A percentile compares a stretch with the other conserved stretches of the same genome.
phyloP scores from a whole-genome alignment of 1,140 invertebrate species.

The Bombus affinis region DNA sequence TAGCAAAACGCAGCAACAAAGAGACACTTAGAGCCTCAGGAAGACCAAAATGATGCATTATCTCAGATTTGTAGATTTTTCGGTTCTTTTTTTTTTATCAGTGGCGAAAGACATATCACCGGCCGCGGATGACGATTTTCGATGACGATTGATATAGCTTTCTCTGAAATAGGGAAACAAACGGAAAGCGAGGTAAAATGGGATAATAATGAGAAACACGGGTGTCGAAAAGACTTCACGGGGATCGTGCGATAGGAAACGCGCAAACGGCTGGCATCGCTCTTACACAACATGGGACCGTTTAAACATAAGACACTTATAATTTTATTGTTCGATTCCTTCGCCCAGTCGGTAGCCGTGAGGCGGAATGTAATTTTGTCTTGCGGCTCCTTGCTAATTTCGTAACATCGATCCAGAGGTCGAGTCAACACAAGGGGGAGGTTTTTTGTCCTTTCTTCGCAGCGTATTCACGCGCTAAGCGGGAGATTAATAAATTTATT shows the following conservation, averaged over 20 bases:
- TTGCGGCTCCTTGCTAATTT: conserved; percentile 30
- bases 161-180: no score
- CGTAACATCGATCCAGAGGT: conserved; percentile 35
- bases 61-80: not conserved
- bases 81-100: conserved; percentile 12
- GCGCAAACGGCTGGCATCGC: conserved; percentile 63
- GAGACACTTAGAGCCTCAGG: conserved; percentile 4
- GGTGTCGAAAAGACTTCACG: not conserved
- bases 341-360: conserved; percentile 11
- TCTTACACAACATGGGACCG: conserved; percentile 66
- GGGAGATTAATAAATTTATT: conserved; percentile 16
- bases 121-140: conserved; percentile 59
- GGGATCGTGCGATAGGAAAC: conserved; percentile 29
- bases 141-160: not conserved
- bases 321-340: conserved; percentile 56
- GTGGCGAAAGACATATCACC: conserved; percentile 69
- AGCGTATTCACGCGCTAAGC: not conserved
- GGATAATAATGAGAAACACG: not conserved
- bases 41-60: conserved; percentile 41
- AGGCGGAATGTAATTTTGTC: conserved; percentile 16
- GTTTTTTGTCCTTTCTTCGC: conserved; percentile 4
- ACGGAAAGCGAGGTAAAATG: not conserved
- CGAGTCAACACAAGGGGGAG: conserved; percentile 15
- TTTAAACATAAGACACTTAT: conserved; percentile 64
- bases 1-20: not conserved